A percentile compares a stretch with the other conserved stretches of the same genome.
Evolutionary conservation across 2,888 invertebrate genomes (phyloP).

Genomic region (Ametastegia equiseti): DNA sequence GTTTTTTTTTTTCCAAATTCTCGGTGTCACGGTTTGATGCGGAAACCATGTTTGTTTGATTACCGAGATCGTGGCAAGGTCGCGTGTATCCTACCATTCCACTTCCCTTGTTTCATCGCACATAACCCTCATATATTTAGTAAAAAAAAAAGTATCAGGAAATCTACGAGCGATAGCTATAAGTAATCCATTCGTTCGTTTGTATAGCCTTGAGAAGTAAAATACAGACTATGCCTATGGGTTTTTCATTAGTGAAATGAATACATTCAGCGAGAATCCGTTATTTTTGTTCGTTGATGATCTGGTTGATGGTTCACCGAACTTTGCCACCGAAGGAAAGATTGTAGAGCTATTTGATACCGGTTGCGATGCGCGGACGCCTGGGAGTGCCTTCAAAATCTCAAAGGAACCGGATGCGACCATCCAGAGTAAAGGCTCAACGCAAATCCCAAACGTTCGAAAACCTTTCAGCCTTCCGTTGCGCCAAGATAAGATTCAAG

Average conservation of each 20-base stretch:
- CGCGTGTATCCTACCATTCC: not conserved
- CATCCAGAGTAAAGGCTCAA: not conserved
- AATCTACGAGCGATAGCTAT: not conserved
- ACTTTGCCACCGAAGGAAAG: constrained; percentile 28
- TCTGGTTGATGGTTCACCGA: constrained; percentile 46
- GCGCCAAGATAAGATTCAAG: not conserved
- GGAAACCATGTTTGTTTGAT: not conserved
- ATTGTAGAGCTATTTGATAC: constrained; percentile 45
- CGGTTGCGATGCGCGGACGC: constrained; percentile 46
- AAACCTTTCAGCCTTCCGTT: not conserved
- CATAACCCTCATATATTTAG: not conserved
- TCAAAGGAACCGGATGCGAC: not conserved
- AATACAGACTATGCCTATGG: too few species aligned
- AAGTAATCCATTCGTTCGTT: not conserved
- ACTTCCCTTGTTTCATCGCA: constrained; percentile 20
- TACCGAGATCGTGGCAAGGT: not conserved
- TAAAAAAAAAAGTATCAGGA: not conserved
- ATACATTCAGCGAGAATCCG: constrained; percentile 54
- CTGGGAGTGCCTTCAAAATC: not conserved
- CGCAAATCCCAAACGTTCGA: constrained; percentile 1
- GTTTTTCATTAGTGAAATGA: constrained; percentile 51
- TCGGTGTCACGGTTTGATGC: not conserved
- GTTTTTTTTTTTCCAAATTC: not conserved
- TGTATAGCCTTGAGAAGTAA: not conserved
- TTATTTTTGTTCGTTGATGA: constrained; percentile 59